These are phyloP conservation scores for Bombylius major DNA, from an alignment of 2,888 invertebrate species.

Conservation along the genomic window DNA sequence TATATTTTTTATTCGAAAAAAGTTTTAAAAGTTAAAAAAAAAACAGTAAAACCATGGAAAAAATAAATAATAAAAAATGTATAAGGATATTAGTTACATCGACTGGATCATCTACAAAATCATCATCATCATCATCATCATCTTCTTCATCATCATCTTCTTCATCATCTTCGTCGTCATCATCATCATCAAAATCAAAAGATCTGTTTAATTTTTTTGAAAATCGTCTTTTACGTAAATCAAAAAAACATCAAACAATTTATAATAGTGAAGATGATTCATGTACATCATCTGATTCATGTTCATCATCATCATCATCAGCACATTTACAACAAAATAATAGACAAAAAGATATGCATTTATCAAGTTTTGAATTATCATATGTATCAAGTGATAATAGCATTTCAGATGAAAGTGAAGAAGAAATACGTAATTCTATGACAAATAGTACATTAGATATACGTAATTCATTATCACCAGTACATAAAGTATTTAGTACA, in stretches of 20 bases:
- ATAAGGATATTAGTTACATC: constrained; percentile 9
- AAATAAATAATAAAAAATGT: constrained; percentile 11
- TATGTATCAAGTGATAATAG: constrained; percentile 48
- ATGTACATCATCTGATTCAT: constrained; percentile 27
- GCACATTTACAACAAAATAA: constrained; percentile 5
- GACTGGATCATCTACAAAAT: constrained; percentile 6
- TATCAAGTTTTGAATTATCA: constrained; percentile 28
- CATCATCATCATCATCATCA: constrained; percentile 14
- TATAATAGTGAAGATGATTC: constrained; percentile 40
- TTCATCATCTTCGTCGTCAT: constrained; percentile 15
- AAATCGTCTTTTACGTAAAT: constrained; percentile 19
- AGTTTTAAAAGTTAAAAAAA: too few species aligned
- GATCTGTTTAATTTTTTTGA: not conserved
- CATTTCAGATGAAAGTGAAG: constrained; percentile 33
- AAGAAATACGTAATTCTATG: constrained; percentile 24
- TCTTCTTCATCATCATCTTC: constrained; percentile 8
- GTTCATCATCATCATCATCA: constrained; percentile 15
- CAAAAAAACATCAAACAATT: constrained; percentile 28
- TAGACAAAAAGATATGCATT: constrained; percentile 11
- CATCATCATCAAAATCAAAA: not conserved
- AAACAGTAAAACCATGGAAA: not conserved
- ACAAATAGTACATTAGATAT: constrained; percentile 30
- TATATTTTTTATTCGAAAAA: too few species aligned
- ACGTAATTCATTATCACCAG: constrained; percentile 46
- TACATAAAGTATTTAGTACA: constrained; percentile 56